Evolutionary conservation across 2,888 invertebrate genomes (phyloP), one percentile per base, ranked within the genome.

Genomic region (Epinotia brunnichana): DNA sequence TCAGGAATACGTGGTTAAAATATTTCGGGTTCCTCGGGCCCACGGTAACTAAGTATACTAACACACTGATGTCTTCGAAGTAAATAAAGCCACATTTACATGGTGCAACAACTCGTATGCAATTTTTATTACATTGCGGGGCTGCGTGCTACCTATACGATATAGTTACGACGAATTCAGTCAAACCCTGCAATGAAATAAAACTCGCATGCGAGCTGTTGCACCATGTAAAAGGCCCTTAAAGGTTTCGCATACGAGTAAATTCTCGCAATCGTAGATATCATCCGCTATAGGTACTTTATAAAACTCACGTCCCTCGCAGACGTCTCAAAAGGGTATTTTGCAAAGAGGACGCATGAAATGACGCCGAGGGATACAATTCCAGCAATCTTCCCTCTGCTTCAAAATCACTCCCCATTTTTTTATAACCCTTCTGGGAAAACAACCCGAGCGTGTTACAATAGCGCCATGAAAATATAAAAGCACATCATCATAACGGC

Each of bases 321-420:
- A 88, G 85, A 88, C 87, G 85, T 89, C 90, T 89, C 89, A 85
- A 90, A 89, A 87, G 89, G 88, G 87, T 85, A 86, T 88, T 90
- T 85, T 85, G 84, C 83, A 78, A 77, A 85, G 80, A 89, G 87
- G 89, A 87, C 85, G 85, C 83, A 85, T 84, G 83, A 86, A 81
- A 77, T 79, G 82, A 82, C 82, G 79, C 78, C 79, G 79, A 83
- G 87, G 86, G 85, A 82, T 79, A 83, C 81, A 76, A 78, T 82
- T 80, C 82, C 80, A 81, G 74, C 77, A 75, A 82, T 83, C 82
- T 83, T 83, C 81, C 80, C 80, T 77, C 76, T 80, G 82, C 81
- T 85, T 80, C 80, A 83, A 84, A 85, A 86, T 87, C 83, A 84
- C 85, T 85, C 83, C 83, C 83, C 77, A 80, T 83, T 85, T 81